These are phyloP conservation scores for Proteles cristata DNA, from an alignment of 2,113 vertebrate genomes.

Conservation along the genomic window DNA sequence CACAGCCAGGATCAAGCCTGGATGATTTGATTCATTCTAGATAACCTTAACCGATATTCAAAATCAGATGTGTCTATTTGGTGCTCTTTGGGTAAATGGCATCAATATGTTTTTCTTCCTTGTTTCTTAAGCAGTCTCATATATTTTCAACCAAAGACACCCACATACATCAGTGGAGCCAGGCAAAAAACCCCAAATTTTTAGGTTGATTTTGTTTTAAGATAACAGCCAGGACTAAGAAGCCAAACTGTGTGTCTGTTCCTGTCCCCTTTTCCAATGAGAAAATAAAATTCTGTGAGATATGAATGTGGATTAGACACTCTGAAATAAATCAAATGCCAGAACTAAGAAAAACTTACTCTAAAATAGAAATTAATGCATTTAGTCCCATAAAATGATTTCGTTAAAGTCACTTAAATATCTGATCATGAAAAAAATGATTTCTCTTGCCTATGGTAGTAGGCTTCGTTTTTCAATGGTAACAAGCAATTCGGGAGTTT, in stretches of 20 bases:
- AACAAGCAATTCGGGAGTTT: background rate
- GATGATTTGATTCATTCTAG: background rate
- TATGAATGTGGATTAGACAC: background rate
- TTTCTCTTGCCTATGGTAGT: background rate
- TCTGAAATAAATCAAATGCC: constrained; percentile 46
- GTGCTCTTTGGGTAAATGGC: background rate
- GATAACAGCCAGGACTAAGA: background rate
- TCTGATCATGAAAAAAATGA: background rate
- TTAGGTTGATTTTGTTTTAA: constrained; percentile 14
- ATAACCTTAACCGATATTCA: background rate
- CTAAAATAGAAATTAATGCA: constrained; percentile 23
- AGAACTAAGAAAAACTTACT: background rate
- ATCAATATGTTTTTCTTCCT: background rate
- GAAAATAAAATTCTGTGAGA: constrained; percentile 23
- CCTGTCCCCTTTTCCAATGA: background rate
- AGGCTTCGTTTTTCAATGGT: background rate
- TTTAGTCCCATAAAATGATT: background rate
- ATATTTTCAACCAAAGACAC: background rate
- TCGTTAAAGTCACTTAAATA: constrained; percentile 29
- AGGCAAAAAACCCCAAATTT: background rate
- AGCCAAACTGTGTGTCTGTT: background rate
- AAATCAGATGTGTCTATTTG: background rate
- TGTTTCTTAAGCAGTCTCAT: background rate
- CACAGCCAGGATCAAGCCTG: background rate
- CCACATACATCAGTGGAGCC: background rate